These are phyloP conservation scores for Speoplatyrhinus poulsoni DNA, from an alignment of 2,113 vertebrate genomes.

Conservation along the genomic window DNA sequence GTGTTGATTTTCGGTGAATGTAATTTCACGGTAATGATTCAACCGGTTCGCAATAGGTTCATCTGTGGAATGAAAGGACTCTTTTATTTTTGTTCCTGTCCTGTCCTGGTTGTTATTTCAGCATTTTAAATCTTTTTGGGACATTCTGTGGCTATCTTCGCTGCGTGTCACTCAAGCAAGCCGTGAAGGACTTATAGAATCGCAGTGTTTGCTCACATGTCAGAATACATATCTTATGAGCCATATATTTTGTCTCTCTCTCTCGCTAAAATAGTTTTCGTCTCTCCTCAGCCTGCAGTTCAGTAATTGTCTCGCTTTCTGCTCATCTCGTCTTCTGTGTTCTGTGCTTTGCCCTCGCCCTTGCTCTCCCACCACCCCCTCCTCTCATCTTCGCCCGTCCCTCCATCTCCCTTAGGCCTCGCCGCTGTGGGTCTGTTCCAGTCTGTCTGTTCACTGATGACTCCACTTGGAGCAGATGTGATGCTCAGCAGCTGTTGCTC, in stretches of 20 bases:
- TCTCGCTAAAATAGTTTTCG: neutral
- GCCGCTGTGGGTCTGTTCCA: slow-evolving; percentile 71
- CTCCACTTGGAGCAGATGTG: slow-evolving; percentile 75
- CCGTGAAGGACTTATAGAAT: too few species aligned
- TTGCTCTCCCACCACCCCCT: neutral
- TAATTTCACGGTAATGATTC: too few species aligned
- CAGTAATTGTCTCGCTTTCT: slow-evolving; percentile 2
- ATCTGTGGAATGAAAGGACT: too few species aligned
- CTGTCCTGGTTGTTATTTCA: too few species aligned
- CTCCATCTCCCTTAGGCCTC: slow-evolving; percentile 47
- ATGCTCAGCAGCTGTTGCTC: slow-evolving; percentile 72
- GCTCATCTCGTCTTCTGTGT: slow-evolving; percentile 8
- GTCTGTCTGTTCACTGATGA: slow-evolving; percentile 76
- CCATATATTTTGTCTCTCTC: neutral
- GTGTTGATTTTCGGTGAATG: too few species aligned
- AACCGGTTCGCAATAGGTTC: too few species aligned
- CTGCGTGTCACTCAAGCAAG: too few species aligned
- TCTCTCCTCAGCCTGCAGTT: neutral
- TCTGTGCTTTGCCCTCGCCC: slow-evolving; percentile 7
- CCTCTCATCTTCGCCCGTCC: slow-evolving; percentile 40
- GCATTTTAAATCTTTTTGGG: too few species aligned
- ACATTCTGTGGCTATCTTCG: too few species aligned
- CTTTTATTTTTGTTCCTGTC: too few species aligned
- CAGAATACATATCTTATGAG: too few species aligned
- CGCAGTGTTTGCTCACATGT: too few species aligned